Conservation (phyloP, 2,113 vertebrate species). For the Sebastes fasciatus region DNA sequence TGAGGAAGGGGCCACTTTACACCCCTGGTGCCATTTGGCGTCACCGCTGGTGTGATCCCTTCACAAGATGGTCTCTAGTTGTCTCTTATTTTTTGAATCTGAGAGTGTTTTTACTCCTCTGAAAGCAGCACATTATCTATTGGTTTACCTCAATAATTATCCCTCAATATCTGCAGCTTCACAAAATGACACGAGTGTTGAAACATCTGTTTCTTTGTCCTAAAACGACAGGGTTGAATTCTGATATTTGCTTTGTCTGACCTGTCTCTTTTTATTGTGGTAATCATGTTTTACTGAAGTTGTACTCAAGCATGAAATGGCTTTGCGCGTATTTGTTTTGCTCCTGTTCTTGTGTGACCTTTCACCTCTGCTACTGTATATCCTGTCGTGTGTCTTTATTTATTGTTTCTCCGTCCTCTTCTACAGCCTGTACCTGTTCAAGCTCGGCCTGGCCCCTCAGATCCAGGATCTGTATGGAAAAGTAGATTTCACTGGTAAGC, state of each 20-base stretch:
- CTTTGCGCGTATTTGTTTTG: background rate
- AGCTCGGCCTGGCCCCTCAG: slow-evolving; percentile 96
- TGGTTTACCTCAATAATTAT: too few species aligned
- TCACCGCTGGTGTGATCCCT: too few species aligned
- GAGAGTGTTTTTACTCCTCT: too few species aligned
- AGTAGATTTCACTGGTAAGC: slow-evolving; percentile 96
- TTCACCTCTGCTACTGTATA: background rate
- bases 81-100: too few species aligned
- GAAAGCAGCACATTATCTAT: too few species aligned
- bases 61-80: too few species aligned
- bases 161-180: background rate
- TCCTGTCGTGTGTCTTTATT: background rate
- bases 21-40: too few species aligned
- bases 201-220: background rate
- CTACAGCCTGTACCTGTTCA: slow-evolving; percentile 95
- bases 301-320: background rate
- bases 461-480: slow-evolving; percentile 99
- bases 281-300: background rate
- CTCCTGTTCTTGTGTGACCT: background rate
- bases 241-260: background rate
- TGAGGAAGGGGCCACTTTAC: too few species aligned
- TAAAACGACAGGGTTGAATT: background rate
- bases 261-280: too few species aligned
- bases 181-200: background rate
- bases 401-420: slow-evolving; percentile 33